These are phyloP conservation scores for Caiman crocodilus DNA, from an alignment of 2,797 vertebrate genomes.

Conservation along the genomic window DNA sequence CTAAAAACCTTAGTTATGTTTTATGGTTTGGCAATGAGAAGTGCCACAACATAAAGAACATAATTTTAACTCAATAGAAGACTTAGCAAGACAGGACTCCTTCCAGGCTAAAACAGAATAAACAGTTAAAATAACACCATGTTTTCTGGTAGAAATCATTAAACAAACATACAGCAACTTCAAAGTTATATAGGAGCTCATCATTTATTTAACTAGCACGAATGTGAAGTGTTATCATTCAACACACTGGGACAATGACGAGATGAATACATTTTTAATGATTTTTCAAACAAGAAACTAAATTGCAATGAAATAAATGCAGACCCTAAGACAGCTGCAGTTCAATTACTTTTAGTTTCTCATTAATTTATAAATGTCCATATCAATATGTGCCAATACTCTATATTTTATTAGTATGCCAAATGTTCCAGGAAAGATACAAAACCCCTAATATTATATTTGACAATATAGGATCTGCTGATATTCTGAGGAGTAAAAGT, in stretches of 20 bases:
- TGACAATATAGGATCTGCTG: not conserved
- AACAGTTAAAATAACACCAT: not conserved
- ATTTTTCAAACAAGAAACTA: not conserved
- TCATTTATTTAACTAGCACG: not conserved
- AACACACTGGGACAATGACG: not conserved
- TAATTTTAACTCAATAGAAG: conserved; percentile 56
- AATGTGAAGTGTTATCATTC: not conserved
- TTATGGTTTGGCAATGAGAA: conserved; percentile 52
- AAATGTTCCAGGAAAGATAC: not conserved
- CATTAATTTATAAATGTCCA: not conserved
- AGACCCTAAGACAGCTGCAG: not conserved
- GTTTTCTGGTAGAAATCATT: not conserved
- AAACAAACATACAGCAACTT: not conserved
- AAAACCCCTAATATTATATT: not conserved
- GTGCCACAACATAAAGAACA: conserved; percentile 57
- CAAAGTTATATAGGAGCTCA: not conserved
- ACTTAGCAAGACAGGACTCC: conserved; percentile 50
- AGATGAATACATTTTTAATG: not conserved
- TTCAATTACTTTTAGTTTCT: not conserved
- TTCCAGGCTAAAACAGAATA: conserved; percentile 44
- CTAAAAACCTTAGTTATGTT: conserved; percentile 13
- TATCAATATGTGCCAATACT: not conserved
- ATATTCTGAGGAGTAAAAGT: no score
- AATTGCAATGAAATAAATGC: not conserved
- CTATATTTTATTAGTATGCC: not conserved